Evolutionary conservation across 2,888 invertebrate species (phyloP).

Genomic region (Agriopis marginaria): DNA sequence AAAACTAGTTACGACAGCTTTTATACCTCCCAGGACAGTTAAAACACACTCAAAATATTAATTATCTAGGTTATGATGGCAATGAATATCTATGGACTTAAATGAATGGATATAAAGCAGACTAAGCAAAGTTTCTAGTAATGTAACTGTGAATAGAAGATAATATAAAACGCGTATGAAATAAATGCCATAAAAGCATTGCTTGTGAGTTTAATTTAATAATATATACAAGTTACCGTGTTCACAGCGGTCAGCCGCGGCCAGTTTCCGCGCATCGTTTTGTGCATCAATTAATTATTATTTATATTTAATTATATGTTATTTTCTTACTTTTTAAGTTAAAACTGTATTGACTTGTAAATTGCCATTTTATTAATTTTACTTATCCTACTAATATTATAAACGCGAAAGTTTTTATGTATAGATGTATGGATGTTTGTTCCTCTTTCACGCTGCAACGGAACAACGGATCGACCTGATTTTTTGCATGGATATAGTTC

Average conservation of each 20-base stretch:
- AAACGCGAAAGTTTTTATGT: too few species aligned
- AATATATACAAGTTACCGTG: not conserved
- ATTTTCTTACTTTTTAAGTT: too few species aligned
- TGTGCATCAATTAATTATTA: too few species aligned
- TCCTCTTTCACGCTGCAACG: too few species aligned
- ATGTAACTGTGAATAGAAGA: slow-evolving; percentile 5
- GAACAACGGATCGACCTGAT: too few species aligned
- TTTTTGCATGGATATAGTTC: too few species aligned
- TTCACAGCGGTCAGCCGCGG: not conserved
- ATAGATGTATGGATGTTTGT: too few species aligned
- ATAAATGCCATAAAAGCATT: slow-evolving; percentile 1
- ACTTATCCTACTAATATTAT: too few species aligned
- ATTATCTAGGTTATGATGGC: slow-evolving; percentile 25
- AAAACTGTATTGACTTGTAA: too few species aligned
- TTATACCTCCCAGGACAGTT: slow-evolving; percentile 15
- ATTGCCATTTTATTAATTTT: too few species aligned
- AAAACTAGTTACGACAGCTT: slow-evolving; percentile 22
- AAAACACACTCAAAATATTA: slow-evolving; percentile 20
- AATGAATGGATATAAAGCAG: slow-evolving; percentile 3
- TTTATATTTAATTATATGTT: too few species aligned
- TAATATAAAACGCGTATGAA: not conserved
- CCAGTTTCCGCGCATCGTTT: too few species aligned
- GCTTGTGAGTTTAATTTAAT: not conserved
- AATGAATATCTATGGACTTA: slow-evolving; percentile 23
- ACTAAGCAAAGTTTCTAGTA: not conserved